Evolutionary conservation across 1,140 invertebrate species (phyloP).

Genomic region (Apocrypta bakeri): DNA sequence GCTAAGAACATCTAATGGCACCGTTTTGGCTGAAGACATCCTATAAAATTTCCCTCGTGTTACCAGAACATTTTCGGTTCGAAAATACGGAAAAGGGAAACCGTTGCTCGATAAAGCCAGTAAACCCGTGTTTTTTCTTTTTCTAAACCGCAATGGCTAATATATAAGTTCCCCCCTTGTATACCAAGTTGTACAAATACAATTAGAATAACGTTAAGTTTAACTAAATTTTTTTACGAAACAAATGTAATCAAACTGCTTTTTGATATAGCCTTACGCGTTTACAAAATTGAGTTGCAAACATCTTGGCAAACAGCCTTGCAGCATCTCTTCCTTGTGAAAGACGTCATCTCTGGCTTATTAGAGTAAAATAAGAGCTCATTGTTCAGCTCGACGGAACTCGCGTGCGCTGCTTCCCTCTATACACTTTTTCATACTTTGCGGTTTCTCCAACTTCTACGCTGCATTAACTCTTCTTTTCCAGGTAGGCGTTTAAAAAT

Average conservation of each 20-base stretch:
- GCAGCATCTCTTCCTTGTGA: neutral
- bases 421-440: slow-evolving; percentile 19
- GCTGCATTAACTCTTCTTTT: slow-evolving; percentile 21
- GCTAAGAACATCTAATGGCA: slow-evolving; percentile 69
- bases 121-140: neutral
- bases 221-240: slow-evolving; percentile 1
- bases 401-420: neutral
- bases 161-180: too few species aligned
- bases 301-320: slow-evolving; percentile 29
- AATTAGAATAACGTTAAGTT: neutral
- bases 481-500: slow-evolving; percentile 15
- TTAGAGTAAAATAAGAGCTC: slow-evolving; percentile 38
- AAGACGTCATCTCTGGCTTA: slow-evolving; percentile 42
- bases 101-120: neutral
- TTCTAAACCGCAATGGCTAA: neutral
- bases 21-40: slow-evolving; percentile 61
- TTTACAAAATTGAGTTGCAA: slow-evolving; percentile 28
- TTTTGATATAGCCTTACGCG: neutral
- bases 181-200: too few species aligned
- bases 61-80: slow-evolving; percentile 44
- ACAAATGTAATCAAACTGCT: slow-evolving; percentile 10
- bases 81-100: slow-evolving; percentile 52
- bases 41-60: slow-evolving; percentile 57
- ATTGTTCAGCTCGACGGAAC: slow-evolving; percentile 17
- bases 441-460: slow-evolving; percentile 22